Evolutionary conservation across 2,888 invertebrate species (phyloP), one percentile per base, ranked within the genome.

Genomic region (Lasioglossum malachurum): DNA sequence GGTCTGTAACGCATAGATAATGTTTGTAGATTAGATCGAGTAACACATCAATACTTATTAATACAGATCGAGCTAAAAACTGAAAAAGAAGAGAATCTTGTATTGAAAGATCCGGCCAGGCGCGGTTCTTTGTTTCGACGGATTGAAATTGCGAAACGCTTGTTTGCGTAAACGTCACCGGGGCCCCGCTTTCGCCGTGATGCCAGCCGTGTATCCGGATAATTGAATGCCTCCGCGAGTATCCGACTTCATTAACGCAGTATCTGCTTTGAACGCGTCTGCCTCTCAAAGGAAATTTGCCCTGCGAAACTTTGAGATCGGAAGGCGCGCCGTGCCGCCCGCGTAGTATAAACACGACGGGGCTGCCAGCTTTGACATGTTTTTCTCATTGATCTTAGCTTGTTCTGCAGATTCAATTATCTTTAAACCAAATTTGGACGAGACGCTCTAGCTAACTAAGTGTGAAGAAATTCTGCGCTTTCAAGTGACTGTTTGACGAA

Each of bases 151-250:
- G 75, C 7, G 14, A 71, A 23, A 27, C 23, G 14, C n/a, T 38
- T 19, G 35, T 73, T 73, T 46, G 73, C 46, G 46, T 27, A 75
- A 57, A 53, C 38, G n/a, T 53, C 27, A 49, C 38, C 23, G 38
- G 38, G 1, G 0, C 53, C 12, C 14, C 10, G 31, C 23, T 12
- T 53, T n/a, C 14, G 31, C 38, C 19, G 46, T n/a, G 35, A 31
- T 4, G 67, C 67, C 41, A 64, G n/a, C 16, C 46, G 35, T 49
- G 35, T 49, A 67, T 38, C 72, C 67, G 49, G 10, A 77, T 69
- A 77, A 77, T 77, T 77, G 19, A 14, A 77, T 23, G 14, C 67
- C 46, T 38, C 46, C 67, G 12, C 41, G 77, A 19, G 67, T 38
- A 77, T 10, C 46, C 27, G 44, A 49, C 64, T 75, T 75, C 64